Conservation (phyloP, 2,888 invertebrate genomes). For the Belgica antarctica region DNA sequence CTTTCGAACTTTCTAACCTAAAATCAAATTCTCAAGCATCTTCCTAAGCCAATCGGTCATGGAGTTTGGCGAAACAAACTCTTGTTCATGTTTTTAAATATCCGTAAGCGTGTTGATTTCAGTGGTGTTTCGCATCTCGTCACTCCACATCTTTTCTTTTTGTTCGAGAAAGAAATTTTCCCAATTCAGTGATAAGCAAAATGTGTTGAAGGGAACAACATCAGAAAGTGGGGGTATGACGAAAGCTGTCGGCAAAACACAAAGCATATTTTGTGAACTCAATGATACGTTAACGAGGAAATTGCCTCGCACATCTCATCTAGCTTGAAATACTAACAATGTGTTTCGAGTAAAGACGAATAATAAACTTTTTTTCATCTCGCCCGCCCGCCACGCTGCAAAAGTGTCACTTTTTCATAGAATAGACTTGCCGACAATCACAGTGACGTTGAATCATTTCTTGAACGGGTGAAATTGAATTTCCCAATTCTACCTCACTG, state of each 20-base stretch:
- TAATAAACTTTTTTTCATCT: conserved; percentile 5
- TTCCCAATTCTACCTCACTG: background rate
- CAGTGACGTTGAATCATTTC: conserved; percentile 6
- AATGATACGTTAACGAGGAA: conserved; percentile 41
- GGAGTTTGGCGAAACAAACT: too few relatives aligned
- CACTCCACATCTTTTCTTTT: too few relatives aligned
- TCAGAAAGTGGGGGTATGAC: too few relatives aligned
- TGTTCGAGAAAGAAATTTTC: too few relatives aligned
- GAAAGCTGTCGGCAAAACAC: conserved; percentile 1
- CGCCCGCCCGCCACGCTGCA: background rate
- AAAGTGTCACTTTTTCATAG: conserved; percentile 15
- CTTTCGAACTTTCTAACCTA: too few relatives aligned
- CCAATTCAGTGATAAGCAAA: too few relatives aligned
- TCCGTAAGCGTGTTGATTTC: too few relatives aligned
- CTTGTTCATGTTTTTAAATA: too few relatives aligned
- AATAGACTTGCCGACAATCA: background rate
- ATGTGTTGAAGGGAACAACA: too few relatives aligned
- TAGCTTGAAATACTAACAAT: conserved; percentile 37
- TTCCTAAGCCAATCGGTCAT: too few relatives aligned
- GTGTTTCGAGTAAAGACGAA: conserved; percentile 8
- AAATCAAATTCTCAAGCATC: too few relatives aligned
- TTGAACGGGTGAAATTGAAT: background rate
- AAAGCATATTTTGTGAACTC: conserved; percentile 24
- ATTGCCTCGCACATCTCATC: conserved; percentile 40
- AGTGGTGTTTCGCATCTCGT: too few relatives aligned